A percentile compares a stretch with the other conserved stretches of the same genome.
These are phyloP conservation scores for Littorina saxatilis DNA, from an alignment of 1,140 invertebrate species.

Conservation along the genomic window DNA sequence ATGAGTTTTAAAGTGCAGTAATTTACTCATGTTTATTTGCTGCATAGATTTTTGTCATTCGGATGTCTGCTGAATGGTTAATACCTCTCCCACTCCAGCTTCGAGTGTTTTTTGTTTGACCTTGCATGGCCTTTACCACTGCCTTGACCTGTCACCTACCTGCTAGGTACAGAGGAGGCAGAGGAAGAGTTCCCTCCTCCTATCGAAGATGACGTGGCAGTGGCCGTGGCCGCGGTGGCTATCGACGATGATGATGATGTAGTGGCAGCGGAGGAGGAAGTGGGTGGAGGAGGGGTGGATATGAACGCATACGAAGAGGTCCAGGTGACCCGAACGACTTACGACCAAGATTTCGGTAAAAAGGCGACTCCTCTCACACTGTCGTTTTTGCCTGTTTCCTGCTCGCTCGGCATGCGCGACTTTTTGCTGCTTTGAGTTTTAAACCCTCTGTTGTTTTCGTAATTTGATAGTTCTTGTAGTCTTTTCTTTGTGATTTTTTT, in stretches of 20 bases:
- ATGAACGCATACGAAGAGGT: slow-evolving; percentile 17
- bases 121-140: too few relatives aligned
- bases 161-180: slow-evolving; percentile 4
- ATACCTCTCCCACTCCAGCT: too few relatives aligned
- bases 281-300: slow-evolving; percentile 3
- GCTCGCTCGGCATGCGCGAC: neutral
- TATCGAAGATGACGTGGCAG: neutral
- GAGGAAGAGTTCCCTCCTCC: neutral
- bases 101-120: neutral
- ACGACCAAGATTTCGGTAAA: neutral
- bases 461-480: too few relatives aligned
- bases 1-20: too few relatives aligned
- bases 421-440: neutral
- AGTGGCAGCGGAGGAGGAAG: neutral
- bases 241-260: neutral
- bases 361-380: neutral
- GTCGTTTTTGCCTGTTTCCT: too few relatives aligned
- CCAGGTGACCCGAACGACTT: neutral
- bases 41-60: too few relatives aligned
- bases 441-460: too few relatives aligned
- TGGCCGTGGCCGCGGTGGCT: neutral
- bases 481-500: too few relatives aligned
- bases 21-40: too few relatives aligned
- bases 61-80: too few relatives aligned
- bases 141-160: too few relatives aligned